Conservation (phyloP, 37 sponge, comb jelly and placozoan genomes). For the Diacarnus erythraeanus region DNA sequence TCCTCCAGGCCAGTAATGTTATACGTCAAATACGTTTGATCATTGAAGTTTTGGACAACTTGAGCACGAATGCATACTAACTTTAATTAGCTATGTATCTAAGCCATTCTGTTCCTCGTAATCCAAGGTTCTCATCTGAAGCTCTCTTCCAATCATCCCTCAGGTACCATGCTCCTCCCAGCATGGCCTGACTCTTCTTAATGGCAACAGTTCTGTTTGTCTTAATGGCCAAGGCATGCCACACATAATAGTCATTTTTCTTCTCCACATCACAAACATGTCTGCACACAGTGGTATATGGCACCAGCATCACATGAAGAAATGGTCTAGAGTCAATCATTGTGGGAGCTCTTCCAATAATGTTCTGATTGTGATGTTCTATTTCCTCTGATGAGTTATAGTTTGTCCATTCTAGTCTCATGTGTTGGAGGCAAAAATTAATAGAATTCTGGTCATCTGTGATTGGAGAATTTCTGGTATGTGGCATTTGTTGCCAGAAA, state of each 20-base stretch:
- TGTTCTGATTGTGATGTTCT: neutral
- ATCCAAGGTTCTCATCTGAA: neutral
- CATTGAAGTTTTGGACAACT: too few species aligned
- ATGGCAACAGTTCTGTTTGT: conserved; percentile 43
- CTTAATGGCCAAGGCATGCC: conserved; percentile 43
- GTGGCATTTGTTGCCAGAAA: conserved; percentile 20
- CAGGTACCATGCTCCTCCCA: conserved; percentile 47
- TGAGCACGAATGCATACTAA: neutral
- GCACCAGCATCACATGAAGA: conserved; percentile 29
- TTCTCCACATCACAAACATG: conserved; percentile 11
- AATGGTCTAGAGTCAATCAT: too few species aligned
- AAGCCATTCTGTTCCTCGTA: conserved; percentile 12
- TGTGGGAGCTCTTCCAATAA: conserved; percentile 1
- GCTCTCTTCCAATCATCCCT: conserved; percentile 8
- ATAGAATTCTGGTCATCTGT: conserved; percentile 49
- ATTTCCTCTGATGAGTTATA: conserved; percentile 13
- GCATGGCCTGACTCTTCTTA: conserved; percentile 30
- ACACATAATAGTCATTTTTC: conserved; percentile 32
- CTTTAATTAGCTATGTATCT: neutral
- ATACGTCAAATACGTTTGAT: too few species aligned
- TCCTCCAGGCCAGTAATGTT: too few species aligned
- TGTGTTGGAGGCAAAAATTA: conserved; percentile 18
- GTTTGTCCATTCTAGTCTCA: conserved; percentile 22
- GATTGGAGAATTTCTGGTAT: neutral
- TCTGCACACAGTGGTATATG: conserved; percentile 29